Conservation (phyloP, 2,797 vertebrate species). For the Sphenodon punctatus region DNA sequence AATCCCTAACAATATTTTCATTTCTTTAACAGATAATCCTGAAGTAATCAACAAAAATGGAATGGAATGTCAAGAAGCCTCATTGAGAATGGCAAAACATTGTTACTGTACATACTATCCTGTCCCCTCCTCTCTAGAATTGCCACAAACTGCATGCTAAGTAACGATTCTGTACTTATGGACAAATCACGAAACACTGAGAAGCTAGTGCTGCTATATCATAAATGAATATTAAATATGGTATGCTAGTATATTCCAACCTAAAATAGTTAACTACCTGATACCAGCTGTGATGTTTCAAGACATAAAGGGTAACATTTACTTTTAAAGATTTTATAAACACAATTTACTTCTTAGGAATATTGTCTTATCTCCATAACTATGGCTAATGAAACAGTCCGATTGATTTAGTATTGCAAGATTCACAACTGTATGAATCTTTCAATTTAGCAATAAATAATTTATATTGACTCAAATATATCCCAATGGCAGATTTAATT, state of each 20-base stretch:
- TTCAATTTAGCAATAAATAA: constrained; percentile 79
- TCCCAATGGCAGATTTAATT: constrained; percentile 70
- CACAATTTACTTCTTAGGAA: constrained; percentile 82
- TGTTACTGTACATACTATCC: constrained; percentile 98
- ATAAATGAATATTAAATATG: constrained; percentile 86
- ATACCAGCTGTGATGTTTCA: constrained; percentile 85
- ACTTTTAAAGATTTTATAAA: constrained; percentile 81
- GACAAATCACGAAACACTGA: constrained; percentile 83
- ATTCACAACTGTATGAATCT: constrained; percentile 63
- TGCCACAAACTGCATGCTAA: constrained; percentile 99
- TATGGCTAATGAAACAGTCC: constrained; percentile 73
- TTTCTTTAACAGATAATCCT: constrained; percentile 94
- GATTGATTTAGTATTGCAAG: constrained; percentile 61
- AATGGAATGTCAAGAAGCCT: constrained; percentile 88
- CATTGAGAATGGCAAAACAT: constrained; percentile 88
- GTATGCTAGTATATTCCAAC: constrained; percentile 87
- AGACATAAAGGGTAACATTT: constrained; percentile 83
- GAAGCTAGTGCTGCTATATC: constrained; percentile 86
- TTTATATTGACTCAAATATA: constrained; percentile 72
- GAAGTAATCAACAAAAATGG: constrained; percentile 90
- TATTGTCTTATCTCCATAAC: constrained; percentile 80
- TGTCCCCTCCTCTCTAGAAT: constrained; percentile 90
- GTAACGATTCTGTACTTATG: constrained; percentile 82
- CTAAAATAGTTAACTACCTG: constrained; percentile 86
- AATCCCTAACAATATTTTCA: constrained; percentile 33